Conservation (phyloP, 2,797 vertebrate species). For the Botia almorhae region DNA sequence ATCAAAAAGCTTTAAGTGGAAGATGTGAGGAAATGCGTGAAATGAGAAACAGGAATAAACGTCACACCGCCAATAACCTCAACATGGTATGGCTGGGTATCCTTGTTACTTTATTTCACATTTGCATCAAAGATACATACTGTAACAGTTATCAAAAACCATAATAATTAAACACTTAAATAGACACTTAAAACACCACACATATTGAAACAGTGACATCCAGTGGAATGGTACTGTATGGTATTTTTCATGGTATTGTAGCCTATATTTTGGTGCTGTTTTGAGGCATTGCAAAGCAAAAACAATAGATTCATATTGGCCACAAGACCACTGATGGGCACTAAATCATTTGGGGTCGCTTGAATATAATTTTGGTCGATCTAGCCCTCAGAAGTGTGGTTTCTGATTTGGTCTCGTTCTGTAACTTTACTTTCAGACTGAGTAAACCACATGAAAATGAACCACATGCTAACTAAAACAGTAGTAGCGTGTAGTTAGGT, state of each 20-base stretch:
- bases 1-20: slow-evolving; percentile 45
- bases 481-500: background rate
- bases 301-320: background rate
- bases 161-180: background rate
- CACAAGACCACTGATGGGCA: background rate
- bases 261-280: too few species aligned
- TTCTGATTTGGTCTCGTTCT: background rate
- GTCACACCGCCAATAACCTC: slow-evolving; percentile 38
- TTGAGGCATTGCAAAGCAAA: background rate
- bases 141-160: background rate
- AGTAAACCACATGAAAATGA: background rate
- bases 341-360: background rate
- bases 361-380: background rate
- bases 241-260: too few species aligned
- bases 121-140: background rate
- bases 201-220: background rate
- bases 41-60: slow-evolving; percentile 50
- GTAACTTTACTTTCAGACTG: background rate
- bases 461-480: background rate
- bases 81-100: background rate
- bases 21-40: slow-evolving; percentile 37
- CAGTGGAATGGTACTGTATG: background rate
- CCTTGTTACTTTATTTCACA: too few species aligned
- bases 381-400: background rate
- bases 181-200: background rate